Base-by-base conservation (phyloP, 2,797 vertebrate species). In the Helostoma temminkii region DNA sequence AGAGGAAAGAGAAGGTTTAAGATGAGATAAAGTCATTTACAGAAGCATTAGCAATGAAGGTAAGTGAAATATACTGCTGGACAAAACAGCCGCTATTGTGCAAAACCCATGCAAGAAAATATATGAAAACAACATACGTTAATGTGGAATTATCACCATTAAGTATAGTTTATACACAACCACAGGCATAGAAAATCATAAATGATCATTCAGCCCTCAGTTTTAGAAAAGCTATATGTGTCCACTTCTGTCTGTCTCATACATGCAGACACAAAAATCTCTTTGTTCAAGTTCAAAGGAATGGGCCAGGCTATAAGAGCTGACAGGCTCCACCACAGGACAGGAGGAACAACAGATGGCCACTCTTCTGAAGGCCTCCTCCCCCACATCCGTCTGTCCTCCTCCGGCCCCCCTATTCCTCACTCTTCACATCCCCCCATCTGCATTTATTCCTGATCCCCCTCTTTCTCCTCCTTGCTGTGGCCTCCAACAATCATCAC, bases 291-390 rank as follows among this genome's bases (percentile, higher is more conserved):
- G 88, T 89, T 88, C 89, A 89, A 86, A 87, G 81, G 76, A 64
- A 58, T 59, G 66, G 76, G 84, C 66, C 60, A 49, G 78, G 73
- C 82, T 63, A 56, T 26, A 32, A 72, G 66, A 84, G 80, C 71
- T 30, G 42, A 48, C 66, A 74, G 78, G 61, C 87, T 85, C 76
- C 86, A 78, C 88, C 76, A 18, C 83, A 84, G 86, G 82, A 87
- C 76, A 77, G 86, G 80, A 83, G 88, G 75, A 87, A 88, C 80
- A 87, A 91, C 92, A 93, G 91, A 92, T 93, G 92, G 90, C 76
- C 84, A 85, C 87, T 91, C 86, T 80, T 85, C 87, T 77, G 70
- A 75, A 66, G 64, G 77, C 78, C 82, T 81, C 84, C 86, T 76
- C 83, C 85, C 87, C 89, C 87, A 87, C 67, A 81, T 78, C 82